phyloP scores from a whole-genome alignment of 2,113 vertebrate species.

The Oncorhynchus clarkii region DNA sequence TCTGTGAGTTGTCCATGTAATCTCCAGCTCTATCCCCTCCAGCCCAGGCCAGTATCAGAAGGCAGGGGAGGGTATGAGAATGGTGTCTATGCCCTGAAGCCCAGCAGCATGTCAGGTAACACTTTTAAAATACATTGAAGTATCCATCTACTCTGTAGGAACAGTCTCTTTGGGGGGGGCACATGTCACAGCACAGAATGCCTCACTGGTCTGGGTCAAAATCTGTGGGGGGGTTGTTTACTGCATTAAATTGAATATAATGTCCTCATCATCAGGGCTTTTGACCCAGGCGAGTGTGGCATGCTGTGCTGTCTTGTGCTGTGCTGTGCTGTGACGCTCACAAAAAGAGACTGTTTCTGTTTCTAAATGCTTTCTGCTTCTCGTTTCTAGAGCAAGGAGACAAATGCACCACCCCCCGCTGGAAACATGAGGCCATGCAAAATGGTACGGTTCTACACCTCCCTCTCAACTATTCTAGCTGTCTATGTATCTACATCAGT shows the following conservation, averaged over 20 bases:
- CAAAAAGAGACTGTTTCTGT: conserved; percentile 59
- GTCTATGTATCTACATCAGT: no score
- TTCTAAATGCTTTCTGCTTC: conserved; percentile 25
- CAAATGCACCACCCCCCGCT: conserved; percentile 68
- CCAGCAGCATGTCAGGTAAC: conserved; percentile 78
- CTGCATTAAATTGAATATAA: no score
- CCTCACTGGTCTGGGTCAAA: no score
- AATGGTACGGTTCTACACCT: conserved; percentile 60
- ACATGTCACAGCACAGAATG: no score
- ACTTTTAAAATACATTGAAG: not conserved
- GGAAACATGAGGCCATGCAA: conserved; percentile 72
- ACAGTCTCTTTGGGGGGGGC: no score
- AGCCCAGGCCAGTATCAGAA: conserved; percentile 43
- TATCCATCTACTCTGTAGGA: no score
- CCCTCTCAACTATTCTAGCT: conserved; percentile 13
- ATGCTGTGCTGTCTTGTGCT: no score
- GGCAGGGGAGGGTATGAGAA: conserved; percentile 70
- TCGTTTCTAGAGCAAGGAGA: conserved; percentile 63
- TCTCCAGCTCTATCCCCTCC: conserved; percentile 5
- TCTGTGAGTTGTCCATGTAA: no score
- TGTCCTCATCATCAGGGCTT: no score
- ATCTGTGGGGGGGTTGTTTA: no score
- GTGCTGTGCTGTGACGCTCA: not conserved
- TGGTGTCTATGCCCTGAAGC: conserved; percentile 68
- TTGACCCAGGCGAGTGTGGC: no score